Evolutionary conservation across 2,888 invertebrate species (phyloP).

Genomic region (Tiliacea aurago): DNA sequence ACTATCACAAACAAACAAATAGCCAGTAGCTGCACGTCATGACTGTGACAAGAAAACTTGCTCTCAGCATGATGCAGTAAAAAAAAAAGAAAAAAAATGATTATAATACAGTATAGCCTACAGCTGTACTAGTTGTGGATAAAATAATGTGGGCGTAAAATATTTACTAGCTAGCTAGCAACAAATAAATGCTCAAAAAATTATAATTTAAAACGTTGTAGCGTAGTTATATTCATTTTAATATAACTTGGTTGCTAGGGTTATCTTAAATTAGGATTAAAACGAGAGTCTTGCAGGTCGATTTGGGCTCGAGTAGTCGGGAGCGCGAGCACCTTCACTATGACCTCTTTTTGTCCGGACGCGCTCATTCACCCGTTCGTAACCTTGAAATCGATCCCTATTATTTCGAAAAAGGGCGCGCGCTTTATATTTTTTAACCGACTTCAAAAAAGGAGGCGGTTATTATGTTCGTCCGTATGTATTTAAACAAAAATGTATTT

Average conservation of each 20-base stretch:
- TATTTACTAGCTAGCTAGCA: background rate
- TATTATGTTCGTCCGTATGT: no score
- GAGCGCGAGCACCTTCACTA: conserved; percentile 79
- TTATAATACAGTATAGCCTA: no score
- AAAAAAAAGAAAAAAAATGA: no score
- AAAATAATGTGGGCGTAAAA: conserved; percentile 22
- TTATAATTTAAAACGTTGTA: background rate
- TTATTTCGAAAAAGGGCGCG: conserved; percentile 55
- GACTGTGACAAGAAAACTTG: no score
- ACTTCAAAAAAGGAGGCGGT: no score
- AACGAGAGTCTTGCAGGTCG: conserved; percentile 77
- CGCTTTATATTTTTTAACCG: conserved; percentile 23
- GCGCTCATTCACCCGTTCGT: conserved; percentile 78
- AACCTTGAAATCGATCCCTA: conserved; percentile 83
- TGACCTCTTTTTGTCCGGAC: conserved; percentile 86
- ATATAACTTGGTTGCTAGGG: conserved; percentile 18
- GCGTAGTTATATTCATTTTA: background rate
- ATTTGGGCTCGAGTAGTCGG: conserved; percentile 70
- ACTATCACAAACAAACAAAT: no score
- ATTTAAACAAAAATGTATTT: no score
- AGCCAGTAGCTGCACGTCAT: no score
- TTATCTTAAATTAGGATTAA: conserved; percentile 68
- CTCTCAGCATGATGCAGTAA: no score
- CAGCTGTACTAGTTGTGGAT: background rate
- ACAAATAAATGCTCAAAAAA: background rate